A percentile compares a stretch with the other conserved stretches of the same genome.
Evolutionary conservation across 2,797 vertebrate genomes (phyloP).

Genomic region (Silurus aristotelis): DNA sequence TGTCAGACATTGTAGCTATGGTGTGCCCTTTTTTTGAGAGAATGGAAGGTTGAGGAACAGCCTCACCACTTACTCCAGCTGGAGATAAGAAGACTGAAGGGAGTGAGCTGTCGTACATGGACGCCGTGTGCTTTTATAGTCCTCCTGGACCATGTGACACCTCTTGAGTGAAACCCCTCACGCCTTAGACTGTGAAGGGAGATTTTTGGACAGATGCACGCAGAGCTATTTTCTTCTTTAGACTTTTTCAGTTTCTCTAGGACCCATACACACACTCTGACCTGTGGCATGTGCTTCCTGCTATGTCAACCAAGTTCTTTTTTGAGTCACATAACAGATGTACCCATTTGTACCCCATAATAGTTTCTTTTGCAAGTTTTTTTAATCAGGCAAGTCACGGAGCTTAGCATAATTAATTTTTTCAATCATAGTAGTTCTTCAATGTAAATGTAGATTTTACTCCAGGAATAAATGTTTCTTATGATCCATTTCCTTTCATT

Average conservation of each 20-base stretch:
- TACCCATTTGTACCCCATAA: conserved; percentile 60
- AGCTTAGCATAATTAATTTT: background rate
- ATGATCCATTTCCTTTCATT: background rate
- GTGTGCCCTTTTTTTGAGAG: conserved; percentile 39
- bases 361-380: conserved; percentile 34
- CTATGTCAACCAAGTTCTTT: conserved; percentile 75
- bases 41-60: conserved; percentile 26
- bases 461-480: too few species aligned
- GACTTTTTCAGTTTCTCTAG: conserved; percentile 57
- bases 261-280: conserved; percentile 52
- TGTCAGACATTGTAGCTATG: conserved; percentile 72
- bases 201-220: conserved; percentile 72
- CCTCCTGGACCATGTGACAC: conserved; percentile 68
- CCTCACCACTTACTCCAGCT: conserved; percentile 43
- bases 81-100: conserved; percentile 40
- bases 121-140: conserved; percentile 65
- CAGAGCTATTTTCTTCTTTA: conserved; percentile 76
- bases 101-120: conserved; percentile 45
- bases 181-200: conserved; percentile 50
- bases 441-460: background rate
- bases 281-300: conserved; percentile 56
- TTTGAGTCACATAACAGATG: conserved; percentile 76
- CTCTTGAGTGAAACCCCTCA: conserved; percentile 46
- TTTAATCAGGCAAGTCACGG: background rate
- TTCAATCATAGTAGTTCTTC: background rate